Base-by-base conservation (phyloP, 2,113 vertebrate species). In the Gnathonemus longibarbis region DNA sequence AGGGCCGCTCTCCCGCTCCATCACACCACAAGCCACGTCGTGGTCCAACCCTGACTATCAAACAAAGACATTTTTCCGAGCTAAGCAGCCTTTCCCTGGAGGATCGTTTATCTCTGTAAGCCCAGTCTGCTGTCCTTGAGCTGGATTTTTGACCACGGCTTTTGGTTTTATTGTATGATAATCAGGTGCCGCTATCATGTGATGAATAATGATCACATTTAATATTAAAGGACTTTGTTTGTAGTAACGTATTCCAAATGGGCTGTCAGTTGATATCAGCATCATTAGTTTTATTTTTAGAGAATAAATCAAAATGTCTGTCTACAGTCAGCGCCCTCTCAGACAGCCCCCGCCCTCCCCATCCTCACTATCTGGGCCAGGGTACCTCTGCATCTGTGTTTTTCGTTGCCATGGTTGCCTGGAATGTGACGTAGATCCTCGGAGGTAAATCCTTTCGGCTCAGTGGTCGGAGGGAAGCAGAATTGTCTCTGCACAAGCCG, bases 331-430 rank as follows among this genome's bases (percentile, higher is more conserved):
- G 46, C 21, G 2, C 45, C 11, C 62, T 89, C 62, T 45, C 66
- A 77, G 5, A 77, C 42, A 48, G 58, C 70, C 48, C 35, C 8
- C 19, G 19, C 53, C 27, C 35, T 21, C 46, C 24, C 46, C 88
- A 52, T 35, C 46, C 15, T 19, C 27, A 10, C 46, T 42, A 39
- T 39, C 27, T 84, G 70, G 31, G 88, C 62, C n/a, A 31, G 88
- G n/a, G 74, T 19, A 39, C 46, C 74, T 45, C 88, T 83, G 66
- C 48, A 89, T 84, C 77, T 84, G 89, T 84, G 77, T 80, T 84
- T 89, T 7, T 62, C 3, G 89, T 89, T 89, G 89, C 80, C 89
- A 89, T 89, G 89, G 89, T 62, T 89, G 11, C 74, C 42, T 17
- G 77, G 52, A 39, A 83, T 46, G 77, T 89, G 89, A 89, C 89